These are phyloP conservation scores for Stictocephala bisonia DNA, from an alignment of 2,888 invertebrate species.

Conservation along the genomic window DNA sequence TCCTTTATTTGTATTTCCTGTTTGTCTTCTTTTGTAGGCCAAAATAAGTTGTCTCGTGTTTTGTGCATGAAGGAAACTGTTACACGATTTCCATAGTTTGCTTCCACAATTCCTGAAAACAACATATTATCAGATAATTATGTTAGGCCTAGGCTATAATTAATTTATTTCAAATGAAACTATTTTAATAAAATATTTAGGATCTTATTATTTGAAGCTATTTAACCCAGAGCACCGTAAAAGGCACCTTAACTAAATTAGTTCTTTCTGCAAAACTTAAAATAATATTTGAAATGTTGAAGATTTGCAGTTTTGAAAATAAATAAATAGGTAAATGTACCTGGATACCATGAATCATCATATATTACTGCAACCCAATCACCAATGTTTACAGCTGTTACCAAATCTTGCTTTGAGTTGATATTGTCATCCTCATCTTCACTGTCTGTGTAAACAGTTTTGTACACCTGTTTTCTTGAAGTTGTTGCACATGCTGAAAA, in stretches of 20 bases:
- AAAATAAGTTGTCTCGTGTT: too few species aligned
- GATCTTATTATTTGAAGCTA: too few species aligned
- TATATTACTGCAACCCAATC: too few species aligned
- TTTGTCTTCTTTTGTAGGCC: too few species aligned
- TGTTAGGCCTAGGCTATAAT: too few species aligned
- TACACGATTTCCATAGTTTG: slow-evolving; percentile 1
- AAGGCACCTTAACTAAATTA: slow-evolving; percentile 1
- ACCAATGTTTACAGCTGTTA: neutral
- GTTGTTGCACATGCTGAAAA: slow-evolving; percentile 19
- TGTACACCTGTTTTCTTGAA: slow-evolving; percentile 12
- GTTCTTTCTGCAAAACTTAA: neutral
- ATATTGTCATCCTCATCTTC: slow-evolving; percentile 9
- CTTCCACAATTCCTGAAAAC: slow-evolving; percentile 5
- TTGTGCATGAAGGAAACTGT: slow-evolving; percentile 5
- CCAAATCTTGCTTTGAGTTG: slow-evolving; percentile 6
- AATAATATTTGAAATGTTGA: neutral
- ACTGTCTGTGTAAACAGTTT: slow-evolving; percentile 18
- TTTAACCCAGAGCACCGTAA: neutral
- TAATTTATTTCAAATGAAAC: too few species aligned
- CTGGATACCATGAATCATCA: too few species aligned
- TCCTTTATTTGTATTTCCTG: too few species aligned
- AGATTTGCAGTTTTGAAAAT: neutral
- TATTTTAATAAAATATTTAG: too few species aligned
- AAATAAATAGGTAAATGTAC: neutral
- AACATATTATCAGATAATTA: slow-evolving; percentile 5